Base-by-base conservation (phyloP, 2,888 invertebrate species). In the Cephus rjabovi region DNA sequence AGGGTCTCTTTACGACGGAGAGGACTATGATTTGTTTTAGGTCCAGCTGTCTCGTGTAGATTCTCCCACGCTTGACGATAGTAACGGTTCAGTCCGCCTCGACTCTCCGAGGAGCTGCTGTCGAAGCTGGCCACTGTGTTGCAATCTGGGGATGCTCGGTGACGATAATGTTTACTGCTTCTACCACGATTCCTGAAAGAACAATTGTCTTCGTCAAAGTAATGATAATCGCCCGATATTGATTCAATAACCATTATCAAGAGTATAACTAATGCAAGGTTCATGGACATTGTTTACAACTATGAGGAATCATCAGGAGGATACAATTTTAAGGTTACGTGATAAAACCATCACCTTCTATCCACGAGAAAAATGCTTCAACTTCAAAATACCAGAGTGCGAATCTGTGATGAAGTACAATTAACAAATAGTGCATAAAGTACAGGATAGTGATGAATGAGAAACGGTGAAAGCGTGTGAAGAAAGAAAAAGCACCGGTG, bases 31-130 rank as follows among this genome's bases (percentile, higher is more conserved):
- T 92, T 92, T 12, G 92, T 90, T 87, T 95, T 95, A 34, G 94
- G 94, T 1, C 94, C 95, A 4, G 96, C 95, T 6, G 96, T 95
- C 90, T 97, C 97, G 90, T 97, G 97, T 4, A 98, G 93, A 90
- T 97, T 97, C 90, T 98, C 97, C 98, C 98, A 98, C 3, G 98
- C 98, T 91, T 97, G 96, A 37, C 97, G 94, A 92, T 98, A 98
- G 92, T 97, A 97, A 79, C 97, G 94, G 91, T 97, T 97, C 81
- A 98, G 93, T 56, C 96, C 96, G 31, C 94, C 94, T 76, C 96
- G 94, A 12, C 96, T 97, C 88, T 97, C 97, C 0, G 97, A 96
- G 76, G 96, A 96, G 76, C 97, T 96, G 76, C 97, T 97, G 90
- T 96, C 97, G 90, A 97, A 96, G 31, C 97, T 97, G 76, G 97